phyloP scores from a whole-genome alignment of 1,140 invertebrate species.

The Argopecten irradians region DNA sequence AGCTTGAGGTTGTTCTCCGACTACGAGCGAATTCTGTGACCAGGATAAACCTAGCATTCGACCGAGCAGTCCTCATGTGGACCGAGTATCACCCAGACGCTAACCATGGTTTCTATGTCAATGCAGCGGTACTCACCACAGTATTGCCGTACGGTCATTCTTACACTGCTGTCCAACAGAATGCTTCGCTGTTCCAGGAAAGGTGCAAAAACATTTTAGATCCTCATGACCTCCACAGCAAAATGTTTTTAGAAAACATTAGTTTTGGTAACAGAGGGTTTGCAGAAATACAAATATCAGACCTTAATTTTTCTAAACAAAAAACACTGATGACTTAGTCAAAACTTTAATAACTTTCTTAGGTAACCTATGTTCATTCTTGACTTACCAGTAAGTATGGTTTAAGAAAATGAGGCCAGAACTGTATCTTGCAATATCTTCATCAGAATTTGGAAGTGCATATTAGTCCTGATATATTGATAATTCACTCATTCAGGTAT shows the following conservation, averaged over 20 bases:
- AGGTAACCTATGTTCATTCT: too few relatives aligned
- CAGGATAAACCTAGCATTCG: conserved; percentile 91
- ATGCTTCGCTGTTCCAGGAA: conserved; percentile 83
- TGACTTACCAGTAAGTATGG: too few relatives aligned
- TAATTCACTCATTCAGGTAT: too few relatives aligned
- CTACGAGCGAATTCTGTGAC: conserved; percentile 89
- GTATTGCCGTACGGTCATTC: conserved; percentile 87
- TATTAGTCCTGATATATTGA: too few relatives aligned
- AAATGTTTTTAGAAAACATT: neutral
- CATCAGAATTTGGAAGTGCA: too few relatives aligned
- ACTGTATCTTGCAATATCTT: too few relatives aligned
- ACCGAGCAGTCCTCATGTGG: conserved; percentile 97
- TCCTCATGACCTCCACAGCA: too few relatives aligned
- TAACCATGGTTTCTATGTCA: conserved; percentile 90
- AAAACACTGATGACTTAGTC: too few relatives aligned
- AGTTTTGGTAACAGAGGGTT: neutral
- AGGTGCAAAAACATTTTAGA: conserved; percentile 71
- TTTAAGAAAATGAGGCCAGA: too few relatives aligned
- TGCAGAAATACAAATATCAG: neutral
- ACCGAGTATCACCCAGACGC: conserved; percentile 99
- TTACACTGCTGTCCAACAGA: conserved; percentile 86
- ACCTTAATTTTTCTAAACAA: neutral
- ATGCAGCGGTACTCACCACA: conserved; percentile 84
- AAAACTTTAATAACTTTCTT: too few relatives aligned
- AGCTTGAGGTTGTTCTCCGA: conserved; percentile 90